A percentile compares a stretch with the other conserved stretches of the same genome.
Evolutionary conservation across 2,888 invertebrate species (phyloP).

Genomic region (Rhagonycha lutea): DNA sequence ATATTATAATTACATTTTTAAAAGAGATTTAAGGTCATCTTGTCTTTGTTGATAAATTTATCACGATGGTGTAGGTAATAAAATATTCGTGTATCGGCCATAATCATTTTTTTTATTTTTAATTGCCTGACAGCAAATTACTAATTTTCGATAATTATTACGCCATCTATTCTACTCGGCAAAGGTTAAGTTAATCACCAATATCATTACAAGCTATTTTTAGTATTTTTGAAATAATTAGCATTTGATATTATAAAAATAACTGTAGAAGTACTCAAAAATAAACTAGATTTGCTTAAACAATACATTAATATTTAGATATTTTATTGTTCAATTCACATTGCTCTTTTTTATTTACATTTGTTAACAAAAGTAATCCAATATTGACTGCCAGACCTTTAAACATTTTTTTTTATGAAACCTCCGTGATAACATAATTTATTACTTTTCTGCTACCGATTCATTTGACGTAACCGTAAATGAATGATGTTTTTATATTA

Average conservation of each 20-base stretch:
- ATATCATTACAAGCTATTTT: too few relatives aligned
- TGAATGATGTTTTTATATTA: background rate
- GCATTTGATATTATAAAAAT: too few relatives aligned
- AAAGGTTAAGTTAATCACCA: too few relatives aligned
- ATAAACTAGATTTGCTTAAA: too few relatives aligned
- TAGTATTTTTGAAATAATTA: too few relatives aligned
- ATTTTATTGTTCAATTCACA: too few relatives aligned
- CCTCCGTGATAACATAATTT: background rate
- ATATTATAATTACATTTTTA: background rate
- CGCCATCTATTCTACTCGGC: background rate
- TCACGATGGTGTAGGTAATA: background rate
- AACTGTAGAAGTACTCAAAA: too few relatives aligned
- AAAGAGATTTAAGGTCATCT: background rate
- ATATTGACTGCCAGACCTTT: background rate
- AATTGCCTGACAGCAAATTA: background rate
- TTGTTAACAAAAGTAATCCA: background rate
- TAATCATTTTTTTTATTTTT: background rate
- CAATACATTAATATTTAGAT: too few relatives aligned
- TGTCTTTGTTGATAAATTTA: conserved; percentile 1
- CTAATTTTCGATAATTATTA: background rate
- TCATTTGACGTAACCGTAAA: background rate
- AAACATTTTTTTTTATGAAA: background rate
- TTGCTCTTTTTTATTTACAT: too few relatives aligned
- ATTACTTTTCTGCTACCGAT: background rate
- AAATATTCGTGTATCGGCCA: background rate